Percentiles rank a stretch among this genome's conserved stretches.
phyloP scores from a whole-genome alignment of 2,888 invertebrate species.

The Cephus sareptanus region DNA sequence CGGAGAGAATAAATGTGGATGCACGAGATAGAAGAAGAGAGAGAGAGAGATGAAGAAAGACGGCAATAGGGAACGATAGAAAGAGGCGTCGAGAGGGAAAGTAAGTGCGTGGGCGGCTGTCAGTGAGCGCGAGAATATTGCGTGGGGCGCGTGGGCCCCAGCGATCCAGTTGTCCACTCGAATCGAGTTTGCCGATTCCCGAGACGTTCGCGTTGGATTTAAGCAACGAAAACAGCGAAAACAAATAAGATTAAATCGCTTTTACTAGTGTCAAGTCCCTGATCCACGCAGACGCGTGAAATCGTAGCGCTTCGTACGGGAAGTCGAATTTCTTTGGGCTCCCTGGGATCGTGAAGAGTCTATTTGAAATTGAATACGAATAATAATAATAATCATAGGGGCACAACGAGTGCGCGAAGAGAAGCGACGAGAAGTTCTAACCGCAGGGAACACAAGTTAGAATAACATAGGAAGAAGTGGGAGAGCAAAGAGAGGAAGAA shows the following conservation, averaged over 20 bases:
- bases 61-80: background rate
- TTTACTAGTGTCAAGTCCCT: no score
- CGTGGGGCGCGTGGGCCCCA: slow-evolving; percentile 27
- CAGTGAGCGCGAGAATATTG: slow-evolving; percentile 45
- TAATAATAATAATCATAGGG: no score
- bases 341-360: no score
- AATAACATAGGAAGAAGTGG: background rate
- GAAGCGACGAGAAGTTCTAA: background rate
- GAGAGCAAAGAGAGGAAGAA: slow-evolving; percentile 19
- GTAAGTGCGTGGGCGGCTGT: slow-evolving; percentile 48
- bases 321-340: no score
- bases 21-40: slow-evolving; percentile 1
- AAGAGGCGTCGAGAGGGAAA: background rate
- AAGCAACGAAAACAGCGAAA: no score
- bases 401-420: background rate
- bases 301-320: no score
- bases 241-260: no score
- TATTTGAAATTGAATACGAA: no score
- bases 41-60: slow-evolving; percentile 16
- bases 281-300: no score
- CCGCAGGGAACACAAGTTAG: background rate
- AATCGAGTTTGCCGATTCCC: background rate
- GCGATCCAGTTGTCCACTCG: slow-evolving; percentile 20
- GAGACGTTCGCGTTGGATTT: background rate
- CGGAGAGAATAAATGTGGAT: background rate